Conservation (phyloP, 2,888 invertebrate species). For the Amphipoea oculea region DNA sequence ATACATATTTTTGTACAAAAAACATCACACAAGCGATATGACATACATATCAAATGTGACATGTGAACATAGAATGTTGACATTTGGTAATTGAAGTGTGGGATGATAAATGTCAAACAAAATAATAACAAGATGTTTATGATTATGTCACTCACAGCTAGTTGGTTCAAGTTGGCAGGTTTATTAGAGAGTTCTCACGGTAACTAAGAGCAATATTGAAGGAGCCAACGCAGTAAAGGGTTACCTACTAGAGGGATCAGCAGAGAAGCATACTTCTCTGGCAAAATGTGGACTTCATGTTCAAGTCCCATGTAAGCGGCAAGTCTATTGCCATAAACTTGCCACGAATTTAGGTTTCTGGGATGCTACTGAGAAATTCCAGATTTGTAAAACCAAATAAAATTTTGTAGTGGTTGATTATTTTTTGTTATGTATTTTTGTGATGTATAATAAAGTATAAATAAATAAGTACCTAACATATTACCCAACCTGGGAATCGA, state of each 20-base stretch:
- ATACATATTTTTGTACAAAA: conserved; percentile 25
- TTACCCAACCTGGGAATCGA: background rate
- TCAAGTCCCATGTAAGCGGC: background rate
- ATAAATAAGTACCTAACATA: background rate
- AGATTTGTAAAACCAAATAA: background rate
- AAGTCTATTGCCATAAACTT: background rate
- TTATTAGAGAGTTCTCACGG: conserved; percentile 25
- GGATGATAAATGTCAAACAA: conserved; percentile 12
- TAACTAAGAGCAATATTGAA: background rate
- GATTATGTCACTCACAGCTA: conserved; percentile 2
- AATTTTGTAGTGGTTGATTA: background rate
- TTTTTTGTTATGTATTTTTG: background rate
- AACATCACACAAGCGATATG: background rate
- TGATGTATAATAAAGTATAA: background rate
- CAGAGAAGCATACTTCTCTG: background rate
- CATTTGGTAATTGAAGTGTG: conserved; percentile 45
- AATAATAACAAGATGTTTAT: conserved; percentile 16
- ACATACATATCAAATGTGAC: conserved; percentile 17
- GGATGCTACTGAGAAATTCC: background rate
- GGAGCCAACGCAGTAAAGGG: background rate
- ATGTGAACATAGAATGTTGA: conserved; percentile 29
- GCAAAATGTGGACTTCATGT: no score
- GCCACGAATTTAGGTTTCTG: background rate
- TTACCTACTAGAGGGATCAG: background rate
- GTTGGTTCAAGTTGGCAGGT: background rate